Percentiles rank a stretch among this genome's conserved stretches.
Evolutionary conservation across 2,113 vertebrate species (phyloP).

Genomic region (Romanogobio albipinnatus): DNA sequence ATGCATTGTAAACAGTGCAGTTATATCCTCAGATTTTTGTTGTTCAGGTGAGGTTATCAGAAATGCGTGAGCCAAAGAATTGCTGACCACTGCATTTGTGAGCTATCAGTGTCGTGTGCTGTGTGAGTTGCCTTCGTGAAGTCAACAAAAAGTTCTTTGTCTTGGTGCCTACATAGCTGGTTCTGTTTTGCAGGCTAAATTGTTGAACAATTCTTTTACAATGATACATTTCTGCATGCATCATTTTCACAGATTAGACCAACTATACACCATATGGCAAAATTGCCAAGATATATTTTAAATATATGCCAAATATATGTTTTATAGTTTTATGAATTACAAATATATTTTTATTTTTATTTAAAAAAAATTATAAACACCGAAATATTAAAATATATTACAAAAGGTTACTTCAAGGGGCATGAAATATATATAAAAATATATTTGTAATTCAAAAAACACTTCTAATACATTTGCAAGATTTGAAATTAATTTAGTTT

Average conservation of each 20-base stretch:
- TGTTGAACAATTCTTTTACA: not conserved
- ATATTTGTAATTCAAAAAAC: too few species aligned
- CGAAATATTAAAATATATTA: not conserved
- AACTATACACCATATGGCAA: too few species aligned
- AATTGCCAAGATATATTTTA: too few species aligned
- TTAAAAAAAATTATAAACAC: not conserved
- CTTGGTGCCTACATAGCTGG: not conserved
- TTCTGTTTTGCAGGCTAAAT: not conserved
- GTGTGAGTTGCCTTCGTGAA: not conserved
- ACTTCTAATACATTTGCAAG: not conserved
- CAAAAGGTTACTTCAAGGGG: not conserved
- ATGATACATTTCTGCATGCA: not conserved
- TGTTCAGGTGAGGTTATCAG: not conserved
- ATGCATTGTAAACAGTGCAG: not conserved
- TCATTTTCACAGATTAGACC: too few species aligned
- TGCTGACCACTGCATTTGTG: not conserved
- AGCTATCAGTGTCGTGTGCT: not conserved
- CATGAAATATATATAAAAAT: too few species aligned
- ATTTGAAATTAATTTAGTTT: too few species aligned
- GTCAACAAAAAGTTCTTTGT: not conserved
- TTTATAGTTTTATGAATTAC: not conserved
- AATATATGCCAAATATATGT: not conserved
- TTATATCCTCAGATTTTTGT: not conserved
- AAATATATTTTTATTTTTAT: not conserved
- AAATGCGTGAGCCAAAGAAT: not conserved